Conservation (phyloP, 2,113 vertebrate species). For the Zosterops japonicus region DNA sequence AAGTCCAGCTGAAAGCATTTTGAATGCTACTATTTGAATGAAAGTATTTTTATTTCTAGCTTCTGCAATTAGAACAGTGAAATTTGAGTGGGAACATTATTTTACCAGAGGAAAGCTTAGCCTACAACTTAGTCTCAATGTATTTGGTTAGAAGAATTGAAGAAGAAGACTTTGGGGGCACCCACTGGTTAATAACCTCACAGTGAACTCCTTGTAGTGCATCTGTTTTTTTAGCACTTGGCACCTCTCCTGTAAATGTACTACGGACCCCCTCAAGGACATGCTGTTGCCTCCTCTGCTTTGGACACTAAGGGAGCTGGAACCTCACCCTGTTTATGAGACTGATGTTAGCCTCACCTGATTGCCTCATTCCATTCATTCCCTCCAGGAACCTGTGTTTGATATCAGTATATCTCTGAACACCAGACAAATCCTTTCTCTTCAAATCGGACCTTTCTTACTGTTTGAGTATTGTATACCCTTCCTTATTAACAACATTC, state of each 20-base stretch:
- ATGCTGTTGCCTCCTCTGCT: not conserved
- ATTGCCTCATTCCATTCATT: not conserved
- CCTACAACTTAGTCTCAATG: constrained; percentile 9
- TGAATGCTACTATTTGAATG: constrained; percentile 28
- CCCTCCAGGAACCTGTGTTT: not conserved
- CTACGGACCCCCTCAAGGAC: not conserved
- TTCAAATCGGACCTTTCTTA: not conserved
- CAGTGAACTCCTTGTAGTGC: not conserved
- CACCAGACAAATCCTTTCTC: not conserved
- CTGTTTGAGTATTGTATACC: not conserved
- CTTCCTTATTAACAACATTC: not conserved
- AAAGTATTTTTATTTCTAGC: constrained; percentile 50
- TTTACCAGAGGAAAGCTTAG: constrained; percentile 5
- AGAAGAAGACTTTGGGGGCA: not conserved
- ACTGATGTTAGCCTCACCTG: not conserved
- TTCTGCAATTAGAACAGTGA: constrained; percentile 54
- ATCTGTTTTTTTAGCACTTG: not conserved
- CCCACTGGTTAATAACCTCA: not conserved
- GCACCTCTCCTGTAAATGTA: not conserved
- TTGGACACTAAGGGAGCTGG: not conserved
- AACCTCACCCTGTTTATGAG: not conserved
- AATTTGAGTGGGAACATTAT: constrained; percentile 41
- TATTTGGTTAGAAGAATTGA: not conserved
- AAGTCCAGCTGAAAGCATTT: constrained; percentile 36
- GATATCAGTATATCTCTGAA: not conserved